These are phyloP conservation scores for Drosophila sordidula DNA, from an alignment of 2,888 invertebrate genomes.

Conservation along the genomic window DNA sequence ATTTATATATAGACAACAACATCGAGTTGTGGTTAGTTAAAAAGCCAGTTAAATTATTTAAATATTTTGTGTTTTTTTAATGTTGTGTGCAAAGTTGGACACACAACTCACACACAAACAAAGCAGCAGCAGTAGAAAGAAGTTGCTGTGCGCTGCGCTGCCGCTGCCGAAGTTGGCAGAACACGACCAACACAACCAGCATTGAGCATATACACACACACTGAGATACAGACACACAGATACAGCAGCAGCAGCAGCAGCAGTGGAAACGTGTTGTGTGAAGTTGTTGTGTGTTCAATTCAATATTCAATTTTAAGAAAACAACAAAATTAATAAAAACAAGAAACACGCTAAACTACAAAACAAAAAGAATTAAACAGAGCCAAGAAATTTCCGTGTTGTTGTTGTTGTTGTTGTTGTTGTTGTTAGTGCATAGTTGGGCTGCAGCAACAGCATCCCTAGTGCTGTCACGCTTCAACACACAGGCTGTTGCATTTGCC, in stretches of 20 bases:
- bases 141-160: slow-evolving; percentile 45
- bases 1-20: neutral
- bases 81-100: slow-evolving; percentile 47
- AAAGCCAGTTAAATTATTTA: slow-evolving; percentile 6
- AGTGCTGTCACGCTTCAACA: slow-evolving; percentile 57
- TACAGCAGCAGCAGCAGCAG: slow-evolving; percentile 34
- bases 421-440: slow-evolving; percentile 39
- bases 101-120: slow-evolving; percentile 29
- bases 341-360: slow-evolving; percentile 26
- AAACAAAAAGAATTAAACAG: slow-evolving; percentile 26
- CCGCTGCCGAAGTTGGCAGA: slow-evolving; percentile 43
- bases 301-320: slow-evolving; percentile 30
- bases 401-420: slow-evolving; percentile 8
- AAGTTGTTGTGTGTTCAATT: slow-evolving; percentile 35
- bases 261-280: slow-evolving; percentile 52
- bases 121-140: slow-evolving; percentile 39
- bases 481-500: slow-evolving; percentile 47
- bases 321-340: slow-evolving; percentile 1
- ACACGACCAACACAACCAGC: slow-evolving; percentile 55
- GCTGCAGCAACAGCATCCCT: slow-evolving; percentile 55
- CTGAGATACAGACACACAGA: slow-evolving; percentile 36
- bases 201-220: slow-evolving; percentile 59
- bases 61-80: slow-evolving; percentile 35
- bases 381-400: slow-evolving; percentile 40
- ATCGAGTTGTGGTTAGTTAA: neutral